phyloP scores from a whole-genome alignment of 2,797 vertebrate genomes.

The Chelon auratus region DNA sequence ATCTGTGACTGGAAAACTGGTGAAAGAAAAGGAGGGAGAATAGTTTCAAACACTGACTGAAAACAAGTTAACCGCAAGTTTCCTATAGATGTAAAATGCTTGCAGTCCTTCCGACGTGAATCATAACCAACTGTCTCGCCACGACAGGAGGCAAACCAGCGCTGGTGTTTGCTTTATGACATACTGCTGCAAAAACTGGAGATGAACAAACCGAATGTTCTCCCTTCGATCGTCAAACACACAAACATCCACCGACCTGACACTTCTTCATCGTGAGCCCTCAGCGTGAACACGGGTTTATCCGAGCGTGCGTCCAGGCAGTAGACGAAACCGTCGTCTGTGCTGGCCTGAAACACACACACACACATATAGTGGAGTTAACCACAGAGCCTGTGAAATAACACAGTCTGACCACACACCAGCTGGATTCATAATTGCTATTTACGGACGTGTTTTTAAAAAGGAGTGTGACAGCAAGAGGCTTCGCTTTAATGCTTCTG shows the following conservation, averaged over 20 bases:
- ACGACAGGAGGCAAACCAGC: neutral
- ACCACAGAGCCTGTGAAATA: neutral
- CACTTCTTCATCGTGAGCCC: constrained; percentile 94
- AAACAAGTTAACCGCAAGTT: constrained; percentile 15
- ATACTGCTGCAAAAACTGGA: no score
- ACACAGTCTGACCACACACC: neutral
- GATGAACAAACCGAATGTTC: no score
- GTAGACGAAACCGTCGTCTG: constrained; percentile 97
- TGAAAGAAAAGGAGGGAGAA: neutral
- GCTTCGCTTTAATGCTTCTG: neutral
- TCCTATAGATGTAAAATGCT: neutral
- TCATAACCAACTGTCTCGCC: neutral
- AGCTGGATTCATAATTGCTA: neutral
- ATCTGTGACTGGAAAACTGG: no score
- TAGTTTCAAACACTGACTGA: neutral
- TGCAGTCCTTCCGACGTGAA: neutral
- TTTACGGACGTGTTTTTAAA: neutral
- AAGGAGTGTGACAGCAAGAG: neutral
- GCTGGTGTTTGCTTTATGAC: neutral
- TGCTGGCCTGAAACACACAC: constrained; percentile 88
- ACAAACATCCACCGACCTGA: constrained; percentile 84
- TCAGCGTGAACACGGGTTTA: constrained; percentile 94
- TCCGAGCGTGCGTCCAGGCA: constrained; percentile 95
- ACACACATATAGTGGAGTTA: constrained; percentile 13
- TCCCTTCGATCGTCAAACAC: no score